A percentile compares a stretch with the other conserved stretches of the same genome.
Evolutionary conservation across 2,113 vertebrate species (phyloP).

Genomic region (Drymodes brunneopygia): DNA sequence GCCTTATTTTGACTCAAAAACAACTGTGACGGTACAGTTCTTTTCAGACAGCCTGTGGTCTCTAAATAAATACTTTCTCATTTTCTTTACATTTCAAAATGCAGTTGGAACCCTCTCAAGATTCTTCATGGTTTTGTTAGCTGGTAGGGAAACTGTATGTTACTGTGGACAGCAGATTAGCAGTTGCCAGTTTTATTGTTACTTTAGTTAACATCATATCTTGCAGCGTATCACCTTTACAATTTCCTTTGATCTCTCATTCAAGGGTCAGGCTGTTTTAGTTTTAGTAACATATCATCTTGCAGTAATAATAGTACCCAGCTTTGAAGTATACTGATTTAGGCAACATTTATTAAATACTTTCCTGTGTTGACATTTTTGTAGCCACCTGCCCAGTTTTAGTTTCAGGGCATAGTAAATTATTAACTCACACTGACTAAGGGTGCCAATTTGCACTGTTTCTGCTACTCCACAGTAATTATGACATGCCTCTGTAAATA

Average conservation of each 20-base stretch:
- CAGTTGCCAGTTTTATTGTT: not conserved
- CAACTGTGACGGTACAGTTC: not conserved
- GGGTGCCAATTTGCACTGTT: not conserved
- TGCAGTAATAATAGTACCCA: not conserved
- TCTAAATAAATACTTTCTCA: not conserved
- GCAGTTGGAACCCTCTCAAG: not conserved
- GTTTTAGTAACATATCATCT: not conserved
- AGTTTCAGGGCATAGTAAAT: not conserved
- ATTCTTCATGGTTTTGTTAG: not conserved
- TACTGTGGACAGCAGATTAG: not conserved
- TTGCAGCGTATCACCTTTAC: not conserved
- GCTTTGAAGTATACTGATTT: not conserved
- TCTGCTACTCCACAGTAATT: not conserved
- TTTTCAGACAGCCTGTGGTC: not conserved
- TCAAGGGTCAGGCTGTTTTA: not conserved
- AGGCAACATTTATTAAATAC: not conserved
- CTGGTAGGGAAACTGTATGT: not conserved
- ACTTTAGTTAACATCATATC: not conserved
- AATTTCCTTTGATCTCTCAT: not conserved
- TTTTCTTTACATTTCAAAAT: not conserved
- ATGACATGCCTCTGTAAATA: not conserved
- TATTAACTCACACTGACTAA: not conserved
- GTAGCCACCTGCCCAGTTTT: not conserved
- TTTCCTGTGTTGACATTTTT: not conserved
- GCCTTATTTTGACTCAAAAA: not conserved